A percentile compares a stretch with the other conserved stretches of the same genome.
These are phyloP conservation scores for Eidolon helvum DNA, from an alignment of 2,113 vertebrate species.

Conservation along the genomic window DNA sequence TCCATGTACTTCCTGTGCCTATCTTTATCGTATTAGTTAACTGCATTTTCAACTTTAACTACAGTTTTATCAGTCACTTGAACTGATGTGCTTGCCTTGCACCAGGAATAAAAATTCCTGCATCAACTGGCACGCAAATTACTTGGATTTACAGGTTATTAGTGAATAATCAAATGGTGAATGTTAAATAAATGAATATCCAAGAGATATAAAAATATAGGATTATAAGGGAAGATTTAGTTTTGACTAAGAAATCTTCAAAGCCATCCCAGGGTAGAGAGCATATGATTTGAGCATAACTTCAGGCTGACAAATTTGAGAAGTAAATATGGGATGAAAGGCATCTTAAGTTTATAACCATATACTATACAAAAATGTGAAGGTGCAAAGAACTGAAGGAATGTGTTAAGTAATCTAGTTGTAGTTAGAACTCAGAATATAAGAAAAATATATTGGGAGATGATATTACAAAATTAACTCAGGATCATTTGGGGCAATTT, in stretches of 20 bases:
- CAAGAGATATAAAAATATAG: not conserved
- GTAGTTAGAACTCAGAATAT: not conserved
- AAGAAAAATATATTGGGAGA: not conserved
- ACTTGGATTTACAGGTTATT: not conserved
- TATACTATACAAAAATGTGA: not conserved
- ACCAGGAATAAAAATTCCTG: not conserved
- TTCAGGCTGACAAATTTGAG: not conserved
- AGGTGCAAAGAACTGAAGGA: not conserved
- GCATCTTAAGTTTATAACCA: not conserved
- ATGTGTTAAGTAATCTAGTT: not conserved
- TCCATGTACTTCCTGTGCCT: not conserved
- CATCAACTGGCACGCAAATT: not conserved
- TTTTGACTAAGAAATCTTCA: not conserved
- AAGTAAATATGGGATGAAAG: not conserved
- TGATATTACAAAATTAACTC: not conserved
- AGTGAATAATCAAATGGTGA: not conserved
- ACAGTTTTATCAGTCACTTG: not conserved
- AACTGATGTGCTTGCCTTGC: not conserved
- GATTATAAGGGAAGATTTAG: not conserved
- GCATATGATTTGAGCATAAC: not conserved
- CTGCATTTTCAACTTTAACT: not conserved
- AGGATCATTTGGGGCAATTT: not conserved
- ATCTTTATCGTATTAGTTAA: not conserved
- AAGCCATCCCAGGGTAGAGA: not conserved
- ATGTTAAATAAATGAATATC: not conserved